A percentile compares a stretch with the other conserved stretches of the same genome.
Conservation (phyloP, 2,113 vertebrate genomes). For the Bos indicus region DNA sequence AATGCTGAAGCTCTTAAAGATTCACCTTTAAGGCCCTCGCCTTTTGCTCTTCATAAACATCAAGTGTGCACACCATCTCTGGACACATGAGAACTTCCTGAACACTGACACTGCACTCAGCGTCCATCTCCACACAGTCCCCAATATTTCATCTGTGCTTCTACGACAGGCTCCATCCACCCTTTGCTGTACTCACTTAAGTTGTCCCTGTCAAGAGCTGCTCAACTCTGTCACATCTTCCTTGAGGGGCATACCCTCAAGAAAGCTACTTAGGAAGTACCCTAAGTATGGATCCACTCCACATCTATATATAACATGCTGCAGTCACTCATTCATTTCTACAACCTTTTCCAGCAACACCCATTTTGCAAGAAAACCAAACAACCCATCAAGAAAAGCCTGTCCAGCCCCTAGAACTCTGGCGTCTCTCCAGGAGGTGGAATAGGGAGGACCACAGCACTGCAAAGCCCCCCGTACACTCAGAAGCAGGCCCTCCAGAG, state of each 20-base stretch:
- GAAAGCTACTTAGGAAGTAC: not conserved
- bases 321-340: not conserved
- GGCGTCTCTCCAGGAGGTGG: not conserved
- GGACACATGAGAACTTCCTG: not conserved
- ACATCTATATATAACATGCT: not conserved
- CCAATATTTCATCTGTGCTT: rapidly evolving
- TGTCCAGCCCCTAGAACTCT: not conserved
- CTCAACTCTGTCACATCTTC: not conserved
- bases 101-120: not conserved
- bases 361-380: not conserved
- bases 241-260: not conserved
- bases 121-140: not conserved
- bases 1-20: not conserved
- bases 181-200: not conserved
- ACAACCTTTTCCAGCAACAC: not conserved
- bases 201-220: not conserved
- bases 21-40: not conserved
- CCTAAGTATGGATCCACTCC: not conserved
- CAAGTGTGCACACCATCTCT: no score
- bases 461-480: rapidly evolving
- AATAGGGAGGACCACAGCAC: not conserved
- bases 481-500: not conserved
- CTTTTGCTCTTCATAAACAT: not conserved
- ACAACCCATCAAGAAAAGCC: not conserved
- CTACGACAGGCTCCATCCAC: rapidly evolving